Conservation (phyloP, 1,140 invertebrate genomes). For the Pomacea maculata region DNA sequence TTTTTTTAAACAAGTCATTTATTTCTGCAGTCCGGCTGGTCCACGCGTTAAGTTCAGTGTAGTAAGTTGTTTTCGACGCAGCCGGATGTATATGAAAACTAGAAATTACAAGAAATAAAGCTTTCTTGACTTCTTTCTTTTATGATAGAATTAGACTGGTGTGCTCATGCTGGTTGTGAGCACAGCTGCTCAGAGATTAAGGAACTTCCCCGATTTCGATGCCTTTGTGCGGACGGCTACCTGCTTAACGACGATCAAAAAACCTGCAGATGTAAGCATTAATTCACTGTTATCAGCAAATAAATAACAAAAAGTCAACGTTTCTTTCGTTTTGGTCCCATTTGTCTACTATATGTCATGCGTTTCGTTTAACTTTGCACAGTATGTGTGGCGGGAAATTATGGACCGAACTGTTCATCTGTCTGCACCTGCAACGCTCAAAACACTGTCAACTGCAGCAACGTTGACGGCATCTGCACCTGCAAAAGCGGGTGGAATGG, state of each 20-base stretch:
- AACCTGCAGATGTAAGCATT: neutral
- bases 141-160: neutral
- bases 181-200: neutral
- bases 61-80: too few species aligned
- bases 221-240: neutral
- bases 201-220: neutral
- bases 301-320: too few species aligned
- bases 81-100: too few species aligned
- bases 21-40: too few species aligned
- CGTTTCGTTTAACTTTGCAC: too few species aligned
- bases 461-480: constrained; percentile 1
- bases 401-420: neutral
- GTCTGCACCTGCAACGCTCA: neutral
- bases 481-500: neutral
- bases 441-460: constrained; percentile 2
- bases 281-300: neutral
- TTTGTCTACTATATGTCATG: too few species aligned
- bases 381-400: neutral
- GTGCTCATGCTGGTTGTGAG: neutral
- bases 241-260: neutral
- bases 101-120: too few species aligned
- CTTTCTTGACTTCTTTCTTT: too few species aligned
- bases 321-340: too few species aligned
- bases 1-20: too few species aligned
- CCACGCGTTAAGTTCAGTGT: too few species aligned